Evolutionary conservation across 1,140 invertebrate genomes (phyloP).

Genomic region (Dendrolimus kikuchii): DNA sequence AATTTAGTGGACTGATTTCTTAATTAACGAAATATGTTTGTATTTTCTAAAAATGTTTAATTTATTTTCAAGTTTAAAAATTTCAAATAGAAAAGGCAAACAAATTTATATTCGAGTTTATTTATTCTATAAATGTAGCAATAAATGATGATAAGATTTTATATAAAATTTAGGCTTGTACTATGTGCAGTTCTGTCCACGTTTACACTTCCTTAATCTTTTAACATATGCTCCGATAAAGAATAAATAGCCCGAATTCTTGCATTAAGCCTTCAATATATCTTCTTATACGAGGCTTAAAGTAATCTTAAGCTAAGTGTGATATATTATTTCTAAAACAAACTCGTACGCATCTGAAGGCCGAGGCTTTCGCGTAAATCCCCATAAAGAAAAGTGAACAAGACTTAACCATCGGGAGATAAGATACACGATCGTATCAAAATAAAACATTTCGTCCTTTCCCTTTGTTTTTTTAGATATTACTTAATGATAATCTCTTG

Average conservation of each 20-base stretch:
- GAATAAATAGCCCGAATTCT: slow-evolving; percentile 24
- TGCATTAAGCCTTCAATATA: slow-evolving; percentile 38
- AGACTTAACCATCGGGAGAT: slow-evolving; percentile 16
- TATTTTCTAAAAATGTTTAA: too few species aligned
- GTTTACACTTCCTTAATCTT: slow-evolving; percentile 3
- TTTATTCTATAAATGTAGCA: too few species aligned
- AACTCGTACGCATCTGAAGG: slow-evolving; percentile 27
- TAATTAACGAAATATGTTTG: too few species aligned
- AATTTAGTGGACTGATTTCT: too few species aligned
- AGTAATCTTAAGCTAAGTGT: slow-evolving; percentile 42
- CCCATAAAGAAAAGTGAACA: slow-evolving; percentile 19
- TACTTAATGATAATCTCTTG: too few species aligned
- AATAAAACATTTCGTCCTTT: too few species aligned
- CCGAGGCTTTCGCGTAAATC: slow-evolving; percentile 25
- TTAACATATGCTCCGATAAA: slow-evolving; percentile 16
- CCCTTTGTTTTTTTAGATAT: too few species aligned
- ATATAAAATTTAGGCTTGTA: background rate
- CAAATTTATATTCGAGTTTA: too few species aligned
- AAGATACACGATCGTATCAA: background rate
- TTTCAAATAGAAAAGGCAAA: too few species aligned
- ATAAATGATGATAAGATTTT: too few species aligned
- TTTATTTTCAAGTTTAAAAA: too few species aligned
- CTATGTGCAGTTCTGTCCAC: background rate
- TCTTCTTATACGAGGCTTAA: slow-evolving; percentile 39
- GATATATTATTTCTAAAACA: slow-evolving; percentile 45